Conservation (phyloP, 1,140 invertebrate genomes). For the Phymastichus coffea region DNA sequence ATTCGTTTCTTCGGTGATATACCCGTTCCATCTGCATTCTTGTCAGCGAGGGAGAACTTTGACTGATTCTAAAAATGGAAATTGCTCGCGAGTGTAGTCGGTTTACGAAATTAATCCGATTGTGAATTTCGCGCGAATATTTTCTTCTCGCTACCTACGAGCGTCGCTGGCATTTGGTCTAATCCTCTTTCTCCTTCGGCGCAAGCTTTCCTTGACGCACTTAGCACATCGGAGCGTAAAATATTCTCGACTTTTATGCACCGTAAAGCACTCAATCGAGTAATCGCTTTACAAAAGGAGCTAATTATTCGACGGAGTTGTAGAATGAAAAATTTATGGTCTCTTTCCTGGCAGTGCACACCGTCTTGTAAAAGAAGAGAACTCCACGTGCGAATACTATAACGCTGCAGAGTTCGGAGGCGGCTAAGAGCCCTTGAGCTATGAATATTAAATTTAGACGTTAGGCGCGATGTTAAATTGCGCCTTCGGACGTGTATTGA, state of each 20-base stretch:
- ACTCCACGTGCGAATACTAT: too few relatives aligned
- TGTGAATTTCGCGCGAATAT: not conserved
- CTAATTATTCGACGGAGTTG: conserved; percentile 4
- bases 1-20: too few relatives aligned
- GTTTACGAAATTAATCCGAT: conserved; percentile 8
- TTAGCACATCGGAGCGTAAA: conserved; percentile 2
- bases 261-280: conserved; percentile 9
- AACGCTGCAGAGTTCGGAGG: conserved; percentile 1
- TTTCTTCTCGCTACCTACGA: not conserved
- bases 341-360: too few relatives aligned
- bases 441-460: conserved; percentile 11
- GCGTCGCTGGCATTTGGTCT: too few relatives aligned
- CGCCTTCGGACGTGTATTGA: conserved; percentile 12
- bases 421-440: not conserved
- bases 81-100: too few relatives aligned
- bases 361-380: too few relatives aligned
- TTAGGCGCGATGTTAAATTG: not conserved
- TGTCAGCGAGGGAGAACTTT: too few relatives aligned
- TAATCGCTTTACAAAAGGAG: not conserved
- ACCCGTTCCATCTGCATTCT: too few relatives aligned
- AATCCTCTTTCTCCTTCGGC: not conserved
- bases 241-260: conserved; percentile 10
- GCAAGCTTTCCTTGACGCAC: conserved; percentile 1
- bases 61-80: too few relatives aligned
- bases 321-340: not conserved